Evolutionary conservation across 1,140 invertebrate species (phyloP).

Genomic region (Drosophila pectinifera): DNA sequence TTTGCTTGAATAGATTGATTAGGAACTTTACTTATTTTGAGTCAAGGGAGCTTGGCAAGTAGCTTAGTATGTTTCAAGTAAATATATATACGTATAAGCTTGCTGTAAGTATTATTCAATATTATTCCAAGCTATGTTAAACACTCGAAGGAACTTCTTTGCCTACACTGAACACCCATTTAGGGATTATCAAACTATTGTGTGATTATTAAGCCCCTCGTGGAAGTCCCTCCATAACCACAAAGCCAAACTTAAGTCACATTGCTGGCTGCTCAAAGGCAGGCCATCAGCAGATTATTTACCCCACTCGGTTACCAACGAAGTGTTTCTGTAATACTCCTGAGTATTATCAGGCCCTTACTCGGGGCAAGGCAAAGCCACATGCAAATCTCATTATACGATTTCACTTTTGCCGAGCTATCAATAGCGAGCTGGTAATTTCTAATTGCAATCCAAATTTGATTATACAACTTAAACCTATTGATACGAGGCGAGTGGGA

Average conservation of each 20-base stretch:
- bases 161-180: no score
- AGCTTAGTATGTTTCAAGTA: neutral
- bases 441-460: slow-evolving; percentile 69
- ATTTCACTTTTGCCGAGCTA: slow-evolving; percentile 21
- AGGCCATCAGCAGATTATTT: neutral
- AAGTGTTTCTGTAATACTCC: slow-evolving; percentile 4
- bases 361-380: slow-evolving; percentile 4
- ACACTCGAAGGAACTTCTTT: neutral
- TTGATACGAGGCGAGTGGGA: slow-evolving; percentile 26
- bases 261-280: neutral
- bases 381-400: slow-evolving; percentile 50
- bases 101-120: no score
- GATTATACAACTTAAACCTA: slow-evolving; percentile 51
- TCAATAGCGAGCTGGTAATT: slow-evolving; percentile 46
- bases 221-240: neutral
- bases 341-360: neutral
- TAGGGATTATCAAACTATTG: neutral
- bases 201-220: neutral
- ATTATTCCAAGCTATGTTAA: no score
- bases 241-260: neutral
- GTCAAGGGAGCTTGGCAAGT: neutral
- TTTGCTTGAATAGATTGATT: slow-evolving; percentile 9
- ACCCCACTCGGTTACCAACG: no score
- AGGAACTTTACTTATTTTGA: neutral
- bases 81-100: neutral